Base-by-base conservation (phyloP, 2,113 vertebrate species). In the Anoplopoma fimbria region DNA sequence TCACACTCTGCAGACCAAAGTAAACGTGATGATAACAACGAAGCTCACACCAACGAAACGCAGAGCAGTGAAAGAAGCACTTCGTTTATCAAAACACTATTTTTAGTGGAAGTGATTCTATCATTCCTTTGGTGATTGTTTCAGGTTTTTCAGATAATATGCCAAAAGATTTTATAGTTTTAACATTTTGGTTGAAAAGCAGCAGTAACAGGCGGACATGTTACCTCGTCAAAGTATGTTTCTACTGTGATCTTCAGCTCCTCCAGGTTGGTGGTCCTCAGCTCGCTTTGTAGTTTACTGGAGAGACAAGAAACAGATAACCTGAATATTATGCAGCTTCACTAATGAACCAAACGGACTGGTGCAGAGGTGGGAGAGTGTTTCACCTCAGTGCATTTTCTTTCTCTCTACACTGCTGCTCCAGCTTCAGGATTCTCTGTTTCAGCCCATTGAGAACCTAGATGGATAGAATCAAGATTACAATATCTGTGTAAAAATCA, bases 331-430 rank as follows among this genome's bases (percentile, higher is more conserved):
- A 25, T 27, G 21, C 57, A 23, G 47, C 4, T 75, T 42, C 9
- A 53, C 31, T 23, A 1, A 25, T 9, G 9, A 69, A 71, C 4
- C 1, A 64, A 31, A 33, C 3, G 0, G 0, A 34, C 0, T 9
- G 10, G 4, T 21, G 1, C 0, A 38, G 7, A 58, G 31, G 9
- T 57, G 10, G 9, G 40, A 19, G 14, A 21, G 3, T 1, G 13
- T 4, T 55, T 75, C 91, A 99, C 98, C 91, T 96, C 75, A 97
- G 93, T 25, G 95, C 75, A 40, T 83, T 93, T 87, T 98, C 97
- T 91, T 97, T 97, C 84, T 99, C 97, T 89, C 96, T 95, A 92
- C 96, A 98, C 85, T 97, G 97, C 65, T 98, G 96, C 86, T 99
- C 97, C 70, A 99, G 91, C 89, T 95, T 97, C 81, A 98, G 87